A percentile compares a stretch with the other conserved stretches of the same genome.
Conservation (phyloP, 2,888 invertebrate genomes). For the Melanargia galathea region DNA sequence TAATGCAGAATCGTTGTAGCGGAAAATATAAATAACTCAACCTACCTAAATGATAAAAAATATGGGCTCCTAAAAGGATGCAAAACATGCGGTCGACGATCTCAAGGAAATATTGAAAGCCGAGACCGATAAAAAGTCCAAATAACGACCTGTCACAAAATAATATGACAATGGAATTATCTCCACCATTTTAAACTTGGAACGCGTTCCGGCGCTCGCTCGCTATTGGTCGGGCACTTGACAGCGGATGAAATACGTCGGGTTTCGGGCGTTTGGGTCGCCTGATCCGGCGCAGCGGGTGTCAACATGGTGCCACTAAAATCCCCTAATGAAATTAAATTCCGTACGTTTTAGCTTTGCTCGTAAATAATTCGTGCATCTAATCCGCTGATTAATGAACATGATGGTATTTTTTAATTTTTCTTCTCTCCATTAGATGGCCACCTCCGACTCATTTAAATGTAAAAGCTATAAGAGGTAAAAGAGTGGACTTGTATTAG, state of each 20-base stretch:
- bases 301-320: constrained; percentile 78
- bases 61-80: constrained; percentile 26
- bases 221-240: constrained; percentile 71
- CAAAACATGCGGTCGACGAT: constrained; percentile 45
- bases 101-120: constrained; percentile 70
- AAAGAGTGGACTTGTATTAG: not conserved
- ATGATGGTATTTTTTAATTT: constrained; percentile 55
- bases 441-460: not conserved
- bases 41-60: constrained; percentile 20
- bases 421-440: not conserved
- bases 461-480: not conserved
- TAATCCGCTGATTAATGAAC: constrained; percentile 81
- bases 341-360: constrained; percentile 78
- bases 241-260: constrained; percentile 79
- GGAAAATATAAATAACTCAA: constrained; percentile 31
- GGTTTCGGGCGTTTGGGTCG: constrained; percentile 41
- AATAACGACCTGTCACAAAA: constrained; percentile 82
- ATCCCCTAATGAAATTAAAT: constrained; percentile 81
- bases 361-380: constrained; percentile 79
- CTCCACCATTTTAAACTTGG: constrained; percentile 78
- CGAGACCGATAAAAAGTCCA: constrained; percentile 72
- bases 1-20: constrained; percentile 12
- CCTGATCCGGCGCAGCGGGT: constrained; percentile 74
- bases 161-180: constrained; percentile 82
- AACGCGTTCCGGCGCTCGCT: constrained; percentile 59